Evolutionary conservation across 2,888 invertebrate genomes (phyloP).

Genomic region (Aspidapion aeneum): DNA sequence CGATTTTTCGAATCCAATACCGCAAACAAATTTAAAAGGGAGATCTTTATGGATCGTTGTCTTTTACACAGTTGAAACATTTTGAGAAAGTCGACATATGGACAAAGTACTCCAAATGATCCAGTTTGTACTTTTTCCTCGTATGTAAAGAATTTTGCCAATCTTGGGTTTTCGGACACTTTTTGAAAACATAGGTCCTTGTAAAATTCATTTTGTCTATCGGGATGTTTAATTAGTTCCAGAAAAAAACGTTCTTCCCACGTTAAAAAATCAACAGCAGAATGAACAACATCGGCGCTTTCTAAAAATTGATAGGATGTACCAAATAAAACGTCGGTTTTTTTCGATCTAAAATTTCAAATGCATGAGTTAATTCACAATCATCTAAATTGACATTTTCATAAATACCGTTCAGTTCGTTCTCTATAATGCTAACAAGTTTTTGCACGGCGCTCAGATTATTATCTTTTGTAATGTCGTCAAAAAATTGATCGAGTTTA

Average conservation of each 20-base stretch:
- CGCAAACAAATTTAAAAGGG: background rate
- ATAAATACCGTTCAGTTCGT: too few species aligned
- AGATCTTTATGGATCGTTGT: background rate
- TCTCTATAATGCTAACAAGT: too few species aligned
- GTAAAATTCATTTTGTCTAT: background rate
- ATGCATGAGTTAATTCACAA: too few species aligned
- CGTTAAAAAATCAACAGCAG: background rate
- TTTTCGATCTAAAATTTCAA: background rate
- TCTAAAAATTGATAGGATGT: background rate
- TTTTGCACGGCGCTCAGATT: too few species aligned
- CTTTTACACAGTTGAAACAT: background rate
- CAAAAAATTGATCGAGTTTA: too few species aligned
- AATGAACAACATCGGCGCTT: too few species aligned
- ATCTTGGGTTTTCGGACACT: background rate
- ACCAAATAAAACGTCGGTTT: background rate
- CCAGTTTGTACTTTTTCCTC: background rate
- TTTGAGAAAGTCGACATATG: background rate
- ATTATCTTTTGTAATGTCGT: too few species aligned
- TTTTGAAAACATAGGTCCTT: background rate
- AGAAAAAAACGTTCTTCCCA: background rate
- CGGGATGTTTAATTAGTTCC: background rate
- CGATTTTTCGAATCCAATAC: background rate
- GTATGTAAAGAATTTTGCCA: background rate
- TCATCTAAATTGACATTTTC: too few species aligned
- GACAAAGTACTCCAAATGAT: background rate